A percentile compares a stretch with the other conserved stretches of the same genome.
Evolutionary conservation across 2,888 invertebrate genomes (phyloP).

Genomic region (Dolichomitus sp.): DNA sequence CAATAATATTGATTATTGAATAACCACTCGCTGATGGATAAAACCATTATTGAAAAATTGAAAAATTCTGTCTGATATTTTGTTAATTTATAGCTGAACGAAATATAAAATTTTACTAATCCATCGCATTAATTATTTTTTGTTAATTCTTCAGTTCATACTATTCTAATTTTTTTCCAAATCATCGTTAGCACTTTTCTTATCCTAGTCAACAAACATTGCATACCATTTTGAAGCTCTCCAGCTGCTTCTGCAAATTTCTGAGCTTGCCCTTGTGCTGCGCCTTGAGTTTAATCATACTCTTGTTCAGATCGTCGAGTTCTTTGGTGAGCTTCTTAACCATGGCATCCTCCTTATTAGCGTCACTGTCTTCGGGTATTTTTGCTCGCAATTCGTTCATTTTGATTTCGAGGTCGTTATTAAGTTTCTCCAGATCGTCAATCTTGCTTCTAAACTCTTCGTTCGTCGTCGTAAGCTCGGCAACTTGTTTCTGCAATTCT

Average conservation of each 20-base stretch:
- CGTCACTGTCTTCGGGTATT: slow-evolving; percentile 71
- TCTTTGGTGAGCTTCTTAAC: slow-evolving; percentile 89
- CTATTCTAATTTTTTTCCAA: too few species aligned
- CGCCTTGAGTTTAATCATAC: slow-evolving; percentile 92
- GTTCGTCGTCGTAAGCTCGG: slow-evolving; percentile 76
- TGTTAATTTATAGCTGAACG: too few species aligned
- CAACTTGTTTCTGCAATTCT: slow-evolving; percentile 78
- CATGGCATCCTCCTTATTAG: slow-evolving; percentile 80
- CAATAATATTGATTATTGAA: too few species aligned
- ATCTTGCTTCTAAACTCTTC: slow-evolving; percentile 78
- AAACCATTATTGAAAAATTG: too few species aligned
- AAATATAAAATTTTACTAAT: too few species aligned
- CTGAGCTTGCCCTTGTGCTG: slow-evolving; percentile 91
- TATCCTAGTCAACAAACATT: slow-evolving; percentile 21
- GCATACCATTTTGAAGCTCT: slow-evolving; percentile 84
- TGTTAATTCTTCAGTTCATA: too few species aligned
- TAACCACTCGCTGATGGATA: too few species aligned
- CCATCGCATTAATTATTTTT: too few species aligned
- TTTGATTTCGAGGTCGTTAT: slow-evolving; percentile 78
- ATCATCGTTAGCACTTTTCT: slow-evolving; percentile 1
- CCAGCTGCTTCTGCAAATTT: slow-evolving; percentile 91
- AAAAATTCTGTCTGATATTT: too few species aligned
- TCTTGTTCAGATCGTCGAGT: slow-evolving; percentile 92
- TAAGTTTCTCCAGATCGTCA: slow-evolving; percentile 76
- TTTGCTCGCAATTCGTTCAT: slow-evolving; percentile 72